Base-by-base conservation (phyloP, 2,888 invertebrate genomes). In the Cremastinae sp. region DNA sequence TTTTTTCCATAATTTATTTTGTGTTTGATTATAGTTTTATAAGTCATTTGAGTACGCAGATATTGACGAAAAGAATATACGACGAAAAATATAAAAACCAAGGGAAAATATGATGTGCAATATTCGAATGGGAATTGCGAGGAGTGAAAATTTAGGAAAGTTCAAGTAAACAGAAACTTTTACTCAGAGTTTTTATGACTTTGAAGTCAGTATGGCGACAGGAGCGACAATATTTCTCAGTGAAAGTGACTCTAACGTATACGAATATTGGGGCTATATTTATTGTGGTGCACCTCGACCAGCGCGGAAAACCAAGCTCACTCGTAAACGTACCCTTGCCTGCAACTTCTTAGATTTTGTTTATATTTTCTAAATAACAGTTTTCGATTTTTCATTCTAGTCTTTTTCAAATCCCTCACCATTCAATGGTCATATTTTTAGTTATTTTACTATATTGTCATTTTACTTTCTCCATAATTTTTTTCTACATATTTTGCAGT, bases 281-380 rank as follows among this genome's bases (percentile, higher is more conserved):
- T 69, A 69, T 12, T 69, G 69, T 51, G 69, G 58, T 69, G 12
- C 61, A 61, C 39, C 69, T 69, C 45, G 69, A 69, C 59, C 69
- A 59, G 69, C 49, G 22, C 37, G 58, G 12, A 61, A 20, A 22
- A 62, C 71, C 62, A 72, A 76, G 83, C 83, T 85, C 82, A 83
- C 82, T 83, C 85, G 84, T 87, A 87, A 86, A 87, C 85, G 81
- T 18, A 47, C 37, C 53, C 80, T 72, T 79, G 43, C 71, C 59
- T 68, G 51, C 16, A 28, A 20, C 58, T 10, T 14, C 43, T 28
- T 14, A 16, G 0, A 47, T 28, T 39, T 18, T 47, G 51, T 41
- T 20, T 45, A 18, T 35, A 12, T 68, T 41, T 9, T n/a, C n/a
- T n/a, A n/a, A n/a, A n/a, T n/a, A n/a, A n/a, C n/a, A n/a, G n/a